These are phyloP conservation scores for Caenorhabditis briggsae DNA, from an alignment of 1,140 invertebrate species.

Conservation along the genomic window DNA sequence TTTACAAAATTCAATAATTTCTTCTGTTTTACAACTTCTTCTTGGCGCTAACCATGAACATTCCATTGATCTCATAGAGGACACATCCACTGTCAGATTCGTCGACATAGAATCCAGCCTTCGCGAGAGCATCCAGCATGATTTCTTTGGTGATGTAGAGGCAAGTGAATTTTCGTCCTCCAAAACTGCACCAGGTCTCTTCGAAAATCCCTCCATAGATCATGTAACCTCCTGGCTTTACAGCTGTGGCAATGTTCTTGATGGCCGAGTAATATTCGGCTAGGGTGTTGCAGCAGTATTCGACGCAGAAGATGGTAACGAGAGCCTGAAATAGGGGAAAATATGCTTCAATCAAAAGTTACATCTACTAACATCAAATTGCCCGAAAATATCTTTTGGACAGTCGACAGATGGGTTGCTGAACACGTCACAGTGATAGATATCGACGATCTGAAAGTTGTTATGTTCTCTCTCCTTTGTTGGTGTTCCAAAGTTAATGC, in stretches of 20 bases:
- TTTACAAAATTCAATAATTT: neutral
- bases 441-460: conserved; percentile 63
- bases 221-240: conserved; percentile 68
- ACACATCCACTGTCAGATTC: conserved; percentile 60
- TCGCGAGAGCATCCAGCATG: conserved; percentile 69
- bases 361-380: conserved; percentile 65
- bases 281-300: conserved; percentile 75
- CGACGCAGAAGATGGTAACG: conserved; percentile 76
- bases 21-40: conserved; percentile 47
- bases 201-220: conserved; percentile 75
- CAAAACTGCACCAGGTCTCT: conserved; percentile 76
- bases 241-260: conserved; percentile 61
- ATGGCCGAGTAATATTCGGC: conserved; percentile 72
- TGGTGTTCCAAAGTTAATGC: conserved; percentile 2
- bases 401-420: conserved; percentile 66
- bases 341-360: too few relatives aligned
- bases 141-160: conserved; percentile 74
- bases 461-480: too few relatives aligned
- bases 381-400: conserved; percentile 65
- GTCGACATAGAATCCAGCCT: conserved; percentile 66
- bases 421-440: conserved; percentile 72
- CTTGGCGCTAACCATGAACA: conserved; percentile 71
- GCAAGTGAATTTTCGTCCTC: conserved; percentile 74
- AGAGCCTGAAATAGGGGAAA: conserved; percentile 53
- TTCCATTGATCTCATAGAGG: conserved; percentile 73